These are phyloP conservation scores for Danio aesculapii DNA, from an alignment of 2,797 vertebrate species.

Conservation along the genomic window DNA sequence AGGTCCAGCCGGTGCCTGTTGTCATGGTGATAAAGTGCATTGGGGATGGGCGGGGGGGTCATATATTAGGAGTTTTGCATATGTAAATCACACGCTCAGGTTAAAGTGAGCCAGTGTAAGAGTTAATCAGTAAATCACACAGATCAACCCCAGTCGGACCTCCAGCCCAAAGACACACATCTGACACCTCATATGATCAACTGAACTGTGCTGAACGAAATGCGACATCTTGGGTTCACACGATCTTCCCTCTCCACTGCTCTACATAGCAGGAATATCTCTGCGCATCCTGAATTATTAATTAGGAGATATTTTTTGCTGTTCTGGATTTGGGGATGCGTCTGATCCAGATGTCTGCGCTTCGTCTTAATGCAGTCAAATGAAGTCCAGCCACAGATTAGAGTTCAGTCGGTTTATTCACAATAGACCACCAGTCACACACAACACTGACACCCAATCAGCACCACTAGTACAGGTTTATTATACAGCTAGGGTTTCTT, in stretches of 20 bases:
- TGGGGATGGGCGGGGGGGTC: background rate
- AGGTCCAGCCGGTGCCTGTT: conserved; percentile 43
- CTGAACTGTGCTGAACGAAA: too few species aligned
- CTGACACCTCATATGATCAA: too few species aligned
- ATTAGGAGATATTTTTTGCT: background rate
- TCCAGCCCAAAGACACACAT: background rate
- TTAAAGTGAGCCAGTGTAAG: background rate
- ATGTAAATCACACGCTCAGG: conserved; percentile 12
- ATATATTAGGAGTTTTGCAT: conserved; percentile 40
- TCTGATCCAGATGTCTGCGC: background rate
- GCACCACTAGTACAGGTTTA: background rate
- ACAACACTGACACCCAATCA: background rate
- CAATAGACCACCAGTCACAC: background rate
- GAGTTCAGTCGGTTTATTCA: conserved; percentile 3
- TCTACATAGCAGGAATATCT: background rate
- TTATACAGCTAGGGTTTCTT: too few species aligned
- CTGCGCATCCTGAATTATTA: conserved; percentile 22
- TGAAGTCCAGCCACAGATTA: background rate
- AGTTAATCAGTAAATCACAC: background rate
- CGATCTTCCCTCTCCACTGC: background rate
- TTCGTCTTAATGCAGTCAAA: background rate
- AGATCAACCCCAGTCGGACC: background rate
- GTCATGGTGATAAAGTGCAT: conserved; percentile 54
- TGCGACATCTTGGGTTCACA: too few species aligned
- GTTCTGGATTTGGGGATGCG: background rate